These are phyloP conservation scores for Halcyon badia DNA, from an alignment of 2,797 vertebrate species.

Conservation along the genomic window DNA sequence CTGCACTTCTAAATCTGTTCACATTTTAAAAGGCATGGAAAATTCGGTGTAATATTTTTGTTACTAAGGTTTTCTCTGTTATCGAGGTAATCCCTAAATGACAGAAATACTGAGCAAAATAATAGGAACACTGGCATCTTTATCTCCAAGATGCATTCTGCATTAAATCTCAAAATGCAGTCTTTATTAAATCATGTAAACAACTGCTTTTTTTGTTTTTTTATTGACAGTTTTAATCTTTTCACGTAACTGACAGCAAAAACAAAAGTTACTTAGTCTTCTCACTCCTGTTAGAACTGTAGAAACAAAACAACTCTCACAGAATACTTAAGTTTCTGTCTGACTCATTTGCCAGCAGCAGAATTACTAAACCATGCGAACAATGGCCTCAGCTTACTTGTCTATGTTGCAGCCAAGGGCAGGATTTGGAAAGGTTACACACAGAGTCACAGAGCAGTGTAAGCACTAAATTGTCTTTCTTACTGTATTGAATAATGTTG, in stretches of 20 bases:
- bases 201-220: background rate
- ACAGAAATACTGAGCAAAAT: background rate
- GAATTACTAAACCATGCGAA: background rate
- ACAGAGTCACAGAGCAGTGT: background rate
- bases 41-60: background rate
- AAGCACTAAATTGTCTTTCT: background rate
- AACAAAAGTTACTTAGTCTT: background rate
- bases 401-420: background rate
- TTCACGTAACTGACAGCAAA: background rate
- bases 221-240: background rate
- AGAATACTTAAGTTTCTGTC: background rate
- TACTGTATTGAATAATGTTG: background rate
- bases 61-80: background rate
- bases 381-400: background rate
- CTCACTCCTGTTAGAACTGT: background rate
- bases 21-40: background rate
- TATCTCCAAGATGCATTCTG: background rate
- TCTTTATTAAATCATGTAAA: background rate
- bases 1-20: background rate
- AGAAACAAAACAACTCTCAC: background rate
- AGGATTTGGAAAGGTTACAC: background rate
- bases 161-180: background rate
- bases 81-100: rapidly evolving
- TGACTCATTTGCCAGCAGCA: background rate
- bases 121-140: background rate